A percentile compares a stretch with the other conserved stretches of the same genome.
These are phyloP conservation scores for Anolis carolinensis DNA, from an alignment of 2,113 vertebrate genomes.

Conservation along the genomic window DNA sequence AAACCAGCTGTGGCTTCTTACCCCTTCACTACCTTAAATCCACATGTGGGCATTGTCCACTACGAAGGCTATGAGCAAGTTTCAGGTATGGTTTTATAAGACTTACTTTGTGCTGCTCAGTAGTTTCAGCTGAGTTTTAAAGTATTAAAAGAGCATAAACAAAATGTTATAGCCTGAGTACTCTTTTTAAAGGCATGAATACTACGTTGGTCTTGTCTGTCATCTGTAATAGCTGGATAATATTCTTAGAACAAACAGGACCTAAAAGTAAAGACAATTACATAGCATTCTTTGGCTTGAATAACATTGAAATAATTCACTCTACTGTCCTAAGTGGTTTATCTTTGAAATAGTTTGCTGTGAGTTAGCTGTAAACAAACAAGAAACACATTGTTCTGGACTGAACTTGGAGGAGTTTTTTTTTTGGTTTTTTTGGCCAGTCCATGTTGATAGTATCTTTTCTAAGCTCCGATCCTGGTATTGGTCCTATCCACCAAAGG, in stretches of 20 bases:
- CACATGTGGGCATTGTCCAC: conserved; percentile 88
- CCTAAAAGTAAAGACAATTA: neutral
- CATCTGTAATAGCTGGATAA: neutral
- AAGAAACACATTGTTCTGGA: neutral
- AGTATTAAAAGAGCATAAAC: neutral
- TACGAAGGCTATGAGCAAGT: conserved; percentile 91
- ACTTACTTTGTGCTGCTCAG: neutral
- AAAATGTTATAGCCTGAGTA: neutral
- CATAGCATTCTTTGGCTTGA: neutral
- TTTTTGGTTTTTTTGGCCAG: no score
- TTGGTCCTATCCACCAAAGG: neutral
- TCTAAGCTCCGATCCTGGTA: no score
- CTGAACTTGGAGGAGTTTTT: neutral
- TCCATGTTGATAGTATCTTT: no score
- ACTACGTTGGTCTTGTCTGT: neutral
- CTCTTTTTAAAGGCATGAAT: neutral
- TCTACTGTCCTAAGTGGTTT: no score
- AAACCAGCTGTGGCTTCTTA: conserved; percentile 91
- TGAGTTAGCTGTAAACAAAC: neutral
- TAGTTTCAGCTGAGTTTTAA: neutral
- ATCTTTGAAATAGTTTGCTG: neutral
- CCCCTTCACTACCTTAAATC: conserved; percentile 94
- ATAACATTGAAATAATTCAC: neutral
- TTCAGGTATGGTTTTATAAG: conserved; percentile 78
- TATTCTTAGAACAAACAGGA: neutral